Evolutionary conservation across 1,140 invertebrate species (phyloP).

Genomic region (Caenorhabditis tropicalis): DNA sequence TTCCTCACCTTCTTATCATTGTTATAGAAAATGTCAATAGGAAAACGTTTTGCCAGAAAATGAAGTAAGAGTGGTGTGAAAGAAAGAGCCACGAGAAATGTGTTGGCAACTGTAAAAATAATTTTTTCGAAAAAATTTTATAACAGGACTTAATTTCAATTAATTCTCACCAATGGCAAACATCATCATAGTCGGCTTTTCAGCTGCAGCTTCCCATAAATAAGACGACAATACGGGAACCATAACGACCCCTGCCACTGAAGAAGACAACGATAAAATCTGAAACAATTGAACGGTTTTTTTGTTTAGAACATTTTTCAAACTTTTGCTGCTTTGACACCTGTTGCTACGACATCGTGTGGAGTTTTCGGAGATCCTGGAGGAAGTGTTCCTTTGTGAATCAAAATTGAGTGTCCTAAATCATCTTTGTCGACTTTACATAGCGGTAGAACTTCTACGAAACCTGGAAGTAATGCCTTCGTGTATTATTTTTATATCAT

Average conservation of each 20-base stretch:
- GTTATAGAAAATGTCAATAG: constrained; percentile 51
- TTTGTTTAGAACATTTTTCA: not conserved
- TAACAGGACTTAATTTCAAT: not conserved
- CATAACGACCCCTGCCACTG: constrained; percentile 49
- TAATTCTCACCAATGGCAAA: constrained; percentile 46
- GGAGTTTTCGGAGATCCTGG: constrained; percentile 48
- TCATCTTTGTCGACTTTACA: constrained; percentile 32
- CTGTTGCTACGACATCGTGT: constrained; percentile 46
- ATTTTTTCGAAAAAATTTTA: not conserved
- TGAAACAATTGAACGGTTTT: not conserved
- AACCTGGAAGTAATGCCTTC: not conserved
- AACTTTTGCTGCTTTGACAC: constrained; percentile 46
- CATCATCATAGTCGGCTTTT: constrained; percentile 50
- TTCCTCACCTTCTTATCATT: constrained; percentile 30
- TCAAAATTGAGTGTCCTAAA: constrained; percentile 49
- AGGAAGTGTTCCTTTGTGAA: constrained; percentile 29
- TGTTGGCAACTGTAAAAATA: constrained; percentile 41
- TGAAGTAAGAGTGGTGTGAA: constrained; percentile 55
- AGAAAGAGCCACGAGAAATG: constrained; percentile 49
- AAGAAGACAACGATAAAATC: constrained; percentile 52
- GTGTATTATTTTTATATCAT: no score
- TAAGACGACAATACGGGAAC: constrained; percentile 52
- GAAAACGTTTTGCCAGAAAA: constrained; percentile 50
- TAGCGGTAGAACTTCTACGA: not conserved
- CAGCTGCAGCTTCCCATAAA: constrained; percentile 52